Conservation (phyloP, 2,113 vertebrate species). For the Copsychus sechellarum region DNA sequence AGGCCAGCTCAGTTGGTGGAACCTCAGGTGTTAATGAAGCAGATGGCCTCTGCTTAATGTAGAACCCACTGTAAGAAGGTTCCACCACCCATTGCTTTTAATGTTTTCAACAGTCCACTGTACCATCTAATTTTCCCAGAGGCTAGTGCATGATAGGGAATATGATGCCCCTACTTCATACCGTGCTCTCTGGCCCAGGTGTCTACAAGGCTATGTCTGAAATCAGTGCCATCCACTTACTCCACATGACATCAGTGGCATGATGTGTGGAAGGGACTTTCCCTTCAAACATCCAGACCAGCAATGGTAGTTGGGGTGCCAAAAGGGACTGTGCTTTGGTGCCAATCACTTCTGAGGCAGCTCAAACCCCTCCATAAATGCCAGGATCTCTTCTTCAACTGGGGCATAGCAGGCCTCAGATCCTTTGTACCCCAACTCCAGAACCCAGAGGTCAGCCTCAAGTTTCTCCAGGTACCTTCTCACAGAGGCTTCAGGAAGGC, state of each 20-base stretch:
- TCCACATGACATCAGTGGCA: background rate
- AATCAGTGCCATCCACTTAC: background rate
- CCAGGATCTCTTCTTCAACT: background rate
- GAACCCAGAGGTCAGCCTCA: background rate
- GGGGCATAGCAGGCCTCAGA: background rate
- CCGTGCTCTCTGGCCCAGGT: background rate
- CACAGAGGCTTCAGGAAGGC: background rate
- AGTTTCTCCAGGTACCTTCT: background rate
- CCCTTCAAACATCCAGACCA: background rate
- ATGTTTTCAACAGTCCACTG: background rate
- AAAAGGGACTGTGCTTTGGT: background rate
- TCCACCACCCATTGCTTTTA: background rate
- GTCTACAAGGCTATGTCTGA: background rate
- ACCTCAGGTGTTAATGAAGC: background rate
- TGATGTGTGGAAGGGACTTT: background rate
- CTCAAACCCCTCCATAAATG: background rate
- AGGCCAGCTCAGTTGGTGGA: background rate
- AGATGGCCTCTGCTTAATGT: background rate
- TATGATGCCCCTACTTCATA: background rate
- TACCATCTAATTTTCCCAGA: background rate
- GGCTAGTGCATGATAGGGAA: background rate
- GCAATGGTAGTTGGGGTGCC: background rate
- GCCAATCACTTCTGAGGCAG: background rate
- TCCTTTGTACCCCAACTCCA: background rate
- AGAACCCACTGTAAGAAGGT: background rate